Base-by-base conservation (phyloP, 2,113 vertebrate genomes). In the Circaetus cinerascens region DNA sequence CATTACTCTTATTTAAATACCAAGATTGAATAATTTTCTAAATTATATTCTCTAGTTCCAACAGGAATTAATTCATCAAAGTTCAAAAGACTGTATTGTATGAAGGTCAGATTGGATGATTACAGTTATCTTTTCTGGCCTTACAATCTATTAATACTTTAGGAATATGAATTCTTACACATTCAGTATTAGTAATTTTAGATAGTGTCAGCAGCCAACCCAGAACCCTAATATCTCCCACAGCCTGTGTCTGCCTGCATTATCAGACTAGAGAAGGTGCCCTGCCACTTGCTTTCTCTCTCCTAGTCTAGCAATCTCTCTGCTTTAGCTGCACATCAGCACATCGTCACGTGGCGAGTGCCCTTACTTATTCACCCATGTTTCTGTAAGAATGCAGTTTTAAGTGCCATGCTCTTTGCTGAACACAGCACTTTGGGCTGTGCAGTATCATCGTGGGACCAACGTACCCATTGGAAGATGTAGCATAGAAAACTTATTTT, bases 321-420 rank as follows among this genome's bases (percentile, higher is more conserved):
- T 46, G 29, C 43, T 80, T 38, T 11, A 68, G n/a, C 36, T 30
- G 67, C 51, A 53, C 5, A 5, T 20, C n/a, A 19, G 19, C 21
- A 46, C 38, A 20, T 1, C 27, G n/a, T 0, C 0, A 0, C 0
- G 0, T 22, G 43, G 5, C 20, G 22, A 64, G 76, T 11, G 29
- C 26, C 41, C 32, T 46, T 38, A 10, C 13, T 2, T 40, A 59
- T 43, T 23, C 43, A 79, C 32, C 25, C 1, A 0, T 30, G 32
- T 38, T 69, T 19, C 67, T 34, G 21, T 23, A 30, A 64, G 57
- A 34, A 72, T 9, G 14, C 36, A 23, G 18, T 6, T 64, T 34
- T 20, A 51, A 50, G 48, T 48, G 40, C n/a, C 0, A 0, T 12
- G 25, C 25, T 60, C 43, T 30, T 3, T 27, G 50, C 18, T 72